Percentiles rank a stretch among this genome's conserved stretches.
Evolutionary conservation across 1,140 invertebrate species (phyloP).

Genomic region (Drosophila tani): DNA sequence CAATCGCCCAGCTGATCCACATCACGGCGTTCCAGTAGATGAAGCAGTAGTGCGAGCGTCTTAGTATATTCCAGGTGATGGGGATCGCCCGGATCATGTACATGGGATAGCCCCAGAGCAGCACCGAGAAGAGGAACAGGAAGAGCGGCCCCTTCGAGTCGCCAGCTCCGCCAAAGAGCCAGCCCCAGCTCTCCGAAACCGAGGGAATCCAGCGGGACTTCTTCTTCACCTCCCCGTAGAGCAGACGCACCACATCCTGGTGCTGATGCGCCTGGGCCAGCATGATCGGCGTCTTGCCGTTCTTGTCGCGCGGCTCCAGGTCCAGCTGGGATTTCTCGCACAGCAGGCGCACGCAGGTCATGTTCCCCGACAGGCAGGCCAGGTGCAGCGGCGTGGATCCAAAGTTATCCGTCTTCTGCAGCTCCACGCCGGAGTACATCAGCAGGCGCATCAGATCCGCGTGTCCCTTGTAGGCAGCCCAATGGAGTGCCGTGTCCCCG

Average conservation of each 20-base stretch:
- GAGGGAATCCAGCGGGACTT: conserved; percentile 94
- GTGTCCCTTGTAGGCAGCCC: conserved; percentile 96
- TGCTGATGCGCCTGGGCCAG: conserved; percentile 94
- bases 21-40: conserved; percentile 95
- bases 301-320: conserved; percentile 94
- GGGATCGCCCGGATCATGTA: conserved; percentile 95
- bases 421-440: conserved; percentile 89
- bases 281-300: conserved; percentile 95
- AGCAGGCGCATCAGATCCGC: conserved; percentile 93
- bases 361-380: conserved; percentile 95
- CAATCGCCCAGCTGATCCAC: conserved; percentile 96
- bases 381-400: conserved; percentile 96
- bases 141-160: conserved; percentile 95
- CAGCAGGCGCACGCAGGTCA: conserved; percentile 91
- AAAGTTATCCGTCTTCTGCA: conserved; percentile 96
- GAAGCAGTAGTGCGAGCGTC: conserved; percentile 94
- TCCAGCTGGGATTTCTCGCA: conserved; percentile 93
- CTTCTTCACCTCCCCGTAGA: conserved; percentile 92
- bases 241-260: conserved; percentile 91
- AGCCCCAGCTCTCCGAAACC: conserved; percentile 94
- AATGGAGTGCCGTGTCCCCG: conserved; percentile 96
- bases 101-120: conserved; percentile 97
- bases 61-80: conserved; percentile 94
- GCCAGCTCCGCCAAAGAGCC: conserved; percentile 95
- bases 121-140: conserved; percentile 93